A percentile compares a stretch with the other conserved stretches of the same genome.
Conservation (phyloP, 2,113 vertebrate species). For the Cynocephalus volans region DNA sequence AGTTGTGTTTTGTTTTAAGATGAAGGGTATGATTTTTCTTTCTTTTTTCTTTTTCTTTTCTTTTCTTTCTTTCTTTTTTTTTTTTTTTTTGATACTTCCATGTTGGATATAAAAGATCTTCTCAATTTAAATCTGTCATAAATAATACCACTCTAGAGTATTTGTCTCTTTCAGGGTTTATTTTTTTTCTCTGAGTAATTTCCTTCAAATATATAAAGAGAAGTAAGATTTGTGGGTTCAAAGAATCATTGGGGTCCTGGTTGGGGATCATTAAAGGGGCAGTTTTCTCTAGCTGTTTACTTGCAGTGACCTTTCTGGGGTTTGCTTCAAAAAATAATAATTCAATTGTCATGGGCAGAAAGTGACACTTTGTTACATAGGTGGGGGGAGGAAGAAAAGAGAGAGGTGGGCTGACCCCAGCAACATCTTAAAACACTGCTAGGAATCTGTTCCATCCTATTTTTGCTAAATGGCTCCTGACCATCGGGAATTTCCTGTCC, state of each 20-base stretch:
- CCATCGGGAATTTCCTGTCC: fast-evolving
- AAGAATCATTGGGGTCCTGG: fast-evolving
- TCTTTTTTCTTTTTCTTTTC: no score
- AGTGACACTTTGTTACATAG: not conserved
- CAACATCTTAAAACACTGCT: not conserved
- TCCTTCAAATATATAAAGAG: not conserved
- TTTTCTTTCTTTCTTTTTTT: no score
- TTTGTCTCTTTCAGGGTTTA: not conserved
- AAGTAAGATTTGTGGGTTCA: no score
- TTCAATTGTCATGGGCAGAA: not conserved
- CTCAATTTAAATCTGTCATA: not conserved
- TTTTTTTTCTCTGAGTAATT: not conserved
- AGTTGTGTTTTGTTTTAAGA: not conserved
- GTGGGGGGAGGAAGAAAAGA: not conserved
- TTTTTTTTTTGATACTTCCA: not conserved
- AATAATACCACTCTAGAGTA: not conserved
- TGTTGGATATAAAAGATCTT: not conserved
- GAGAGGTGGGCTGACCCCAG: not conserved
- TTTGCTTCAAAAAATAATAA: not conserved
- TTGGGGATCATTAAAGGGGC: not conserved
- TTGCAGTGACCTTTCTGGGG: not conserved
- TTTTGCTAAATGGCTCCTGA: not conserved
- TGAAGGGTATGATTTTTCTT: not conserved
- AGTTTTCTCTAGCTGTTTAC: not conserved
- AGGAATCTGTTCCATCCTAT: fast-evolving